Evolutionary conservation across 2,113 vertebrate species (phyloP).

Genomic region (Gallinago undulata): DNA sequence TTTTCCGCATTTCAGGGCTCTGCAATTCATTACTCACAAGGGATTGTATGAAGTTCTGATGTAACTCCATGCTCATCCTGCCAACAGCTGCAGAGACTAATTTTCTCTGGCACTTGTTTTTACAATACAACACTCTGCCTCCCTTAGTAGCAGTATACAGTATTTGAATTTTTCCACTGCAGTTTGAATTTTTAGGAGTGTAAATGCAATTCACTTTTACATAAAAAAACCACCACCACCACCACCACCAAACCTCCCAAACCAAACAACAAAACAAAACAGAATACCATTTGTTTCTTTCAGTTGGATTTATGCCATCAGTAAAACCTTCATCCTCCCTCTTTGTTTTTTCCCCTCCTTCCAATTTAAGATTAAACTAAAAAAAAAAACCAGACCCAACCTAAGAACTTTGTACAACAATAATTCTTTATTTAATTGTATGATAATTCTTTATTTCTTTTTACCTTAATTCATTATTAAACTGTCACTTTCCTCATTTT

Average conservation of each 20-base stretch:
- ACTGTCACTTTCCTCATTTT: not conserved
- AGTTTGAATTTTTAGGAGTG: not conserved
- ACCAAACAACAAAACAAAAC: no score
- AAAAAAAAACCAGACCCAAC: not conserved
- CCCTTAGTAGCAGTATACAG: not conserved
- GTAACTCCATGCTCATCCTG: not conserved
- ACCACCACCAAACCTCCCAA: not conserved
- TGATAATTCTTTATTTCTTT: not conserved
- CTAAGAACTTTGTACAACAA: not conserved
- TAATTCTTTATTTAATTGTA: not conserved
- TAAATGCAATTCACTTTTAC: not conserved
- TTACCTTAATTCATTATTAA: not conserved
- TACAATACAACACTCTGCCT: not conserved
- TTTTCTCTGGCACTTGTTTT: not conserved
- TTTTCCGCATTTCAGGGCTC: not conserved
- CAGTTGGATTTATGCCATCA: not conserved
- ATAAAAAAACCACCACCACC: not conserved
- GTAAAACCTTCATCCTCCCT: not conserved
- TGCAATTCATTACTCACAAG: not conserved
- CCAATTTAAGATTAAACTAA: not conserved
- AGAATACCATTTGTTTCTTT: not conserved
- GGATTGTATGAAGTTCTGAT: not conserved
- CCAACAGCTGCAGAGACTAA: not conserved
- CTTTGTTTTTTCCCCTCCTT: not conserved
- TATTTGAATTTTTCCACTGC: not conserved